These are phyloP conservation scores for Noctua janthe DNA, from an alignment of 2,888 invertebrate genomes.

Conservation along the genomic window DNA sequence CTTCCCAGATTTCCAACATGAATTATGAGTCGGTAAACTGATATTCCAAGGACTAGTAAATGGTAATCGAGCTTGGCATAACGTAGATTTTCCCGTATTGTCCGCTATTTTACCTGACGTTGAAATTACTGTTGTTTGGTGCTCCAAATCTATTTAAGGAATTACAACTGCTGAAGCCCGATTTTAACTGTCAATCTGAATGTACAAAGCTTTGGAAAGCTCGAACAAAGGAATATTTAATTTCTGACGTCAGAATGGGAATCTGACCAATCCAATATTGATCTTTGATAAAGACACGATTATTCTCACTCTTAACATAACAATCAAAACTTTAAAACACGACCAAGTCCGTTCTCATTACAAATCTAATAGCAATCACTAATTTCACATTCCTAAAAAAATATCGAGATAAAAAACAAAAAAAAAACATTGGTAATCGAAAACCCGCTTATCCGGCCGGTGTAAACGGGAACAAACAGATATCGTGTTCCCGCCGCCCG, in stretches of 20 bases:
- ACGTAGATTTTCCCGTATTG: neutral
- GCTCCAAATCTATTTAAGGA: neutral
- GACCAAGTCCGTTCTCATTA: conserved; percentile 55
- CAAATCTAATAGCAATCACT: conserved; percentile 58
- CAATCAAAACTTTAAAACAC: conserved; percentile 40
- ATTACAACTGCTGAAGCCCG: neutral
- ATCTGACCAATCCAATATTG: conserved; percentile 37
- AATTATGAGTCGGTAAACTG: neutral
- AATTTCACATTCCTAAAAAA: conserved; percentile 66
- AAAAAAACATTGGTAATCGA: conserved; percentile 82
- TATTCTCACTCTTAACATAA: conserved; percentile 47
- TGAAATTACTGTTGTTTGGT: conserved; percentile 1
- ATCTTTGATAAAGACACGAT: conserved; percentile 41
- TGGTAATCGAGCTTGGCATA: neutral
- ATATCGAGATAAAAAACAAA: conserved; percentile 60
- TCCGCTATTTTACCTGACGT: neutral
- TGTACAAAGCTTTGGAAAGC: neutral
- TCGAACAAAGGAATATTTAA: neutral
- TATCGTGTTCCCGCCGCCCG: conserved; percentile 89
- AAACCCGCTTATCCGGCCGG: conserved; percentile 88
- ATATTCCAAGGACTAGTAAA: neutral
- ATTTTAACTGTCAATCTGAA: neutral
- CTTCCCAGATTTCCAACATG: neutral
- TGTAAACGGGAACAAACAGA: conserved; percentile 87
- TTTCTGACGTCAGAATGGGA: conserved; percentile 13